phyloP scores from a whole-genome alignment of 2,888 invertebrate genomes.

The Malachius bipustulatus region DNA sequence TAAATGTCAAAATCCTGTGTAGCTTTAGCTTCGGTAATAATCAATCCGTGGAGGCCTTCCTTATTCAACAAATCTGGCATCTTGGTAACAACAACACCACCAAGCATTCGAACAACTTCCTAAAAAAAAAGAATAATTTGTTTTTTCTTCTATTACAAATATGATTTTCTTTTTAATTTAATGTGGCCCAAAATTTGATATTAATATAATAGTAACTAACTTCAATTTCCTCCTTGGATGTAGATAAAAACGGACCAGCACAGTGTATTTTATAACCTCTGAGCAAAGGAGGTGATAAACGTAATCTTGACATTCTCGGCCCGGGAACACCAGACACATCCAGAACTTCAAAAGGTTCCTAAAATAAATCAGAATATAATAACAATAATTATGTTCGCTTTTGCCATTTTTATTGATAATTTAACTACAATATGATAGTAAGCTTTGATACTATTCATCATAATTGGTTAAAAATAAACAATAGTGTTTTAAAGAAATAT shows the following conservation, averaged over 20 bases:
- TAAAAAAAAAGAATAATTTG: slow-evolving; percentile 16
- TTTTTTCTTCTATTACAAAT: too few species aligned
- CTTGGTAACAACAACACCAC: slow-evolving; percentile 25
- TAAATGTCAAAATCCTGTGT: slow-evolving; percentile 28
- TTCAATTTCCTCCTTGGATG: slow-evolving; percentile 27
- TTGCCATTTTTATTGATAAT: neutral
- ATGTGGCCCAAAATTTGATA: too few species aligned
- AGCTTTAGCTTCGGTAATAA: slow-evolving; percentile 28
- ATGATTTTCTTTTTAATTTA: too few species aligned
- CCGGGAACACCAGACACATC: slow-evolving; percentile 43
- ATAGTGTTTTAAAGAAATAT: too few species aligned
- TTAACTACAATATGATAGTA: slow-evolving; percentile 3
- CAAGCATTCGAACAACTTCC: slow-evolving; percentile 25
- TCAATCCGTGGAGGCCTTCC: slow-evolving; percentile 26
- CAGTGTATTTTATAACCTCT: slow-evolving; percentile 42
- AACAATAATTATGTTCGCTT: neutral
- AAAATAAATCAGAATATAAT: slow-evolving; percentile 13
- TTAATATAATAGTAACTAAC: slow-evolving; percentile 23
- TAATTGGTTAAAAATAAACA: neutral
- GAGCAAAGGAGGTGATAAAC: slow-evolving; percentile 35
- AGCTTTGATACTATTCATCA: neutral
- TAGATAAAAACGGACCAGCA: slow-evolving; percentile 38
- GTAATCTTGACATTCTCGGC: slow-evolving; percentile 40
- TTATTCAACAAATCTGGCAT: slow-evolving; percentile 21
- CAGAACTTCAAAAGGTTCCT: slow-evolving; percentile 43